phyloP scores from a whole-genome alignment of 2,888 invertebrate species.

The Baronia brevicornis region DNA sequence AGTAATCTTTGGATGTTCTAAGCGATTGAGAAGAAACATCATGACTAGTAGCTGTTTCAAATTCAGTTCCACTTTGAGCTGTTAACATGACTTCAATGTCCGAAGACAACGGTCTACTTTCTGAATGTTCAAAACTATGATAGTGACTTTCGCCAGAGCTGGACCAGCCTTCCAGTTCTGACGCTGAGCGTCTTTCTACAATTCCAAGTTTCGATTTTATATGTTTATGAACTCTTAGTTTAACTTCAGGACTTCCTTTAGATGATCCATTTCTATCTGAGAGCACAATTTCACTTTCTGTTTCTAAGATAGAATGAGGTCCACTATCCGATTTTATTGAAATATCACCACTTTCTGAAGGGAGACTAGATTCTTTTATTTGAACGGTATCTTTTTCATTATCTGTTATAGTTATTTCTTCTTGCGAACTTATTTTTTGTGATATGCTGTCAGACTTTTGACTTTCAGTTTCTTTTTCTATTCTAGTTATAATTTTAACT shows the following conservation, averaged over 20 bases:
- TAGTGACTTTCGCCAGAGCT: constrained; percentile 93
- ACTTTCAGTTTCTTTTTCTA: too few relatives aligned
- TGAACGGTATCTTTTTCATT: constrained; percentile 68
- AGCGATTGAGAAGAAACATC: constrained; percentile 83
- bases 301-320: constrained; percentile 69
- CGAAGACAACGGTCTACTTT: constrained; percentile 89
- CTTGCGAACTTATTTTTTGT: constrained; percentile 58
- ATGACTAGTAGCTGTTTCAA: constrained; percentile 90
- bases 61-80: constrained; percentile 87
- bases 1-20: constrained; percentile 88
- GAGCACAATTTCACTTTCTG: constrained; percentile 60
- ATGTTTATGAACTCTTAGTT: constrained; percentile 60
- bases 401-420: constrained; percentile 70
- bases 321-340: constrained; percentile 68
- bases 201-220: too few relatives aligned
- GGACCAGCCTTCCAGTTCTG: constrained; percentile 87
- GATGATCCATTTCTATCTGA: constrained; percentile 66
- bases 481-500: constrained; percentile 32
- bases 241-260: constrained; percentile 64
- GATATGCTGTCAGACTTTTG: constrained; percentile 59
- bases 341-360: constrained; percentile 52
- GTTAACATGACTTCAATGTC: constrained; percentile 88
- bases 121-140: constrained; percentile 89
- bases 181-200: constrained; percentile 82
- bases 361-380: constrained; percentile 58